Percentiles rank a stretch among this genome's conserved stretches.
Conservation (phyloP, 2,113 vertebrate species). For the Riparia riparia region DNA sequence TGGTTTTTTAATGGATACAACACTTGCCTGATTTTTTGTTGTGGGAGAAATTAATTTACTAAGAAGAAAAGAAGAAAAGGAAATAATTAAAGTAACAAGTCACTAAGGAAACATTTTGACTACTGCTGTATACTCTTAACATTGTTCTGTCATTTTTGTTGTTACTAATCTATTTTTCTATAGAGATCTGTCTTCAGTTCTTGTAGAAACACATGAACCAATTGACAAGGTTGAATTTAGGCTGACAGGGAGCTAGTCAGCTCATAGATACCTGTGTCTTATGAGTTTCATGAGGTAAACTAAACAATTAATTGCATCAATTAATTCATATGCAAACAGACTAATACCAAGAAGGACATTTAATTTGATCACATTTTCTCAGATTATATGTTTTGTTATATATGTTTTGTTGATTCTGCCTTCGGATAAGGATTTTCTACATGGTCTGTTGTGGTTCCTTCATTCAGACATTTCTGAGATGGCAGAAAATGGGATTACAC, state of each 20-base stretch:
- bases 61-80: not conserved
- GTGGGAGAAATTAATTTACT: not conserved
- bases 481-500: not conserved
- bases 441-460: not conserved
- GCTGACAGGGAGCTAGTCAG: not conserved
- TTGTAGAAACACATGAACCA: not conserved
- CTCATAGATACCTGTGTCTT: not conserved
- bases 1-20: not conserved
- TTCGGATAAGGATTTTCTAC: not conserved
- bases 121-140: fast-evolving
- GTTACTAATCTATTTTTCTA: not conserved
- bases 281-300: not conserved
- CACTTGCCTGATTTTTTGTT: not conserved
- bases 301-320: not conserved
- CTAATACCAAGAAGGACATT: not conserved
- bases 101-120: not conserved
- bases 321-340: not conserved
- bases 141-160: not conserved
- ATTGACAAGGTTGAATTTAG: not conserved
- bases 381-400: not conserved
- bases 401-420: not conserved
- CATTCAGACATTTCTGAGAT: not conserved
- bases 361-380: not conserved
- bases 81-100: not conserved
- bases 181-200: not conserved